Percentiles rank a stretch among this genome's conserved stretches.
phyloP scores from a whole-genome alignment of 2,888 invertebrate genomes.

The Cataglyphis rosenhaueri region DNA sequence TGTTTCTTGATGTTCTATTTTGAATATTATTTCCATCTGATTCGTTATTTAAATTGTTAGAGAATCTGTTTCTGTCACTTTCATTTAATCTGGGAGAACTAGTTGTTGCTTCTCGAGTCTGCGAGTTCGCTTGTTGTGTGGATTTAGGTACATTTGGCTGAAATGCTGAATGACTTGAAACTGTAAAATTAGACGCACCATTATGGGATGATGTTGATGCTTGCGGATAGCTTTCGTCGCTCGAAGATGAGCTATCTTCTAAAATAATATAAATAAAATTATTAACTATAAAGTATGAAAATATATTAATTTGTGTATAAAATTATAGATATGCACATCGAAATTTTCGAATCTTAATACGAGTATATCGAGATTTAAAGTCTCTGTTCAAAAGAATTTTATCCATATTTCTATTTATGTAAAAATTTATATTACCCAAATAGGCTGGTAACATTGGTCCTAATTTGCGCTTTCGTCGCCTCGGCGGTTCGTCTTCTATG shows the following conservation, averaged over 20 bases:
- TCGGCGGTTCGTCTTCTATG: slow-evolving; percentile 67
- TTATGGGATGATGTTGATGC: slow-evolving; percentile 61
- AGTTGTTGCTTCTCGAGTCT: slow-evolving; percentile 28
- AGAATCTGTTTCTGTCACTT: slow-evolving; percentile 16
- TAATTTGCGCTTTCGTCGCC: slow-evolving; percentile 65
- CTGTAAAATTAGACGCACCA: slow-evolving; percentile 76
- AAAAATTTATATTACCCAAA: slow-evolving; percentile 40
- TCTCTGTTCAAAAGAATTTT: not conserved
- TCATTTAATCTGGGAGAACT: slow-evolving; percentile 27
- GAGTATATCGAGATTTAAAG: not conserved
- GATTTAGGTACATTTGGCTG: slow-evolving; percentile 78
- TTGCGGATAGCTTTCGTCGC: slow-evolving; percentile 72
- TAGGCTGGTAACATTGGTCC: slow-evolving; percentile 9
- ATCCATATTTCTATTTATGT: not conserved
- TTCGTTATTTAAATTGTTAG: slow-evolving; percentile 42
- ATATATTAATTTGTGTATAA: not conserved
- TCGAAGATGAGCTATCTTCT: slow-evolving; percentile 76
- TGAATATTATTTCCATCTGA: not conserved
- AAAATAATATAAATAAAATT: slow-evolving; percentile 21
- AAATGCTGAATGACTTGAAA: slow-evolving; percentile 82
- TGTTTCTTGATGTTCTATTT: slow-evolving; percentile 22
- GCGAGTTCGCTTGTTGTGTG: slow-evolving; percentile 21
- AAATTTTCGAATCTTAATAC: not conserved
- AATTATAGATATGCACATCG: not conserved
- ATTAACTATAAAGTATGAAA: not conserved